Evolutionary conservation across 35 echinoderm and acorn worm species (phyloP).

Genomic region (Lytechinus variegatus): DNA sequence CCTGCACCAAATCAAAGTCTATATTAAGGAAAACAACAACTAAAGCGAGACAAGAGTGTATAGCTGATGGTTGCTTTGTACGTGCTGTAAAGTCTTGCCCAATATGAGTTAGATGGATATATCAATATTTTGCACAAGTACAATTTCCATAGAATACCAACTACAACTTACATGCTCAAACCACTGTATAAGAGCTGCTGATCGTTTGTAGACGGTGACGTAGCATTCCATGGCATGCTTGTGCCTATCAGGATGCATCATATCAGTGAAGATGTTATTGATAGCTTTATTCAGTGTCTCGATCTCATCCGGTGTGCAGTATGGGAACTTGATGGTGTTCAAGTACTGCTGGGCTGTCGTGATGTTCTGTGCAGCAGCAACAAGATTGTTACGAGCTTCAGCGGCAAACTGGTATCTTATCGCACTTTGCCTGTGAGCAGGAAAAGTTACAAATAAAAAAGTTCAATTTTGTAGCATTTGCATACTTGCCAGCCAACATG

Average conservation of each 20-base stretch:
- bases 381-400: slow-evolving; percentile 90
- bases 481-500: no score
- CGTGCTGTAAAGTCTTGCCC: no score
- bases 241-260: slow-evolving; percentile 78
- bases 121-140: no score
- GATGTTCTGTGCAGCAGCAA: slow-evolving; percentile 90
- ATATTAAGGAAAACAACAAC: no score
- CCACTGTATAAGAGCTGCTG: slow-evolving; percentile 91
- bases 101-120: no score
- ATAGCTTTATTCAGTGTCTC: slow-evolving; percentile 77
- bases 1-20: no score
- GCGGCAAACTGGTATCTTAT: slow-evolving; percentile 85
- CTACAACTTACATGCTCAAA: slow-evolving; percentile 83
- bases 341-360: slow-evolving; percentile 82
- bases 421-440: slow-evolving; percentile 53
- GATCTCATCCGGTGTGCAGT: slow-evolving; percentile 85
- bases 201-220: slow-evolving; percentile 70
- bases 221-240: slow-evolving; percentile 92
- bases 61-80: no score
- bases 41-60: no score
- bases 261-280: slow-evolving; percentile 85
- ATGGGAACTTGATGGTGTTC: slow-evolving; percentile 92
- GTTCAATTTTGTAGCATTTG: background rate
- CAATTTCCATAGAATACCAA: background rate
- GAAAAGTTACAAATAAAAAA: background rate